Evolutionary conservation across 1,140 invertebrate genomes (phyloP), one percentile per base, ranked within the genome.

Genomic region (Mactra quadrangularis): DNA sequence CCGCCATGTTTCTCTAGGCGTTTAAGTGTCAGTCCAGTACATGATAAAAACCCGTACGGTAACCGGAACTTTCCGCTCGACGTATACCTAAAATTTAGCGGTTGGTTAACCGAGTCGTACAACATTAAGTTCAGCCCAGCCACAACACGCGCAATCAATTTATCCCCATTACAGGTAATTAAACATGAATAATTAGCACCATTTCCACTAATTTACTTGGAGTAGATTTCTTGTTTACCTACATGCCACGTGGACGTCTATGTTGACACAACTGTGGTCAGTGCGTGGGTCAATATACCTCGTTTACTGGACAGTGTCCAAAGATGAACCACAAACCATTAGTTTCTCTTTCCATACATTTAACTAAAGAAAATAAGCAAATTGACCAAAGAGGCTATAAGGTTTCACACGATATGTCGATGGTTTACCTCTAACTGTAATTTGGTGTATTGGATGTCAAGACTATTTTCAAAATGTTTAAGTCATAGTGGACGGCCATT

Each of bases 181-280:
- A 27, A 68, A 50, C 29, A 1, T 31, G 64, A 47, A 68, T 68
- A 68, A 68, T 68, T 68, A 68, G 47, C 64, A 68, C 64, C 64
- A 68, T 68, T 41, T 68, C 11, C 31, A 22, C 64, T 41, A 68
- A 68, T 68, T 68, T 52, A 41, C 33, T 17, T 4, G 15, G 45
- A 68, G 64, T 68, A 41, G 64, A 47, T 29, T n/a, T 33, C 27
- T 25, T 68, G 64, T 68, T 68, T 68, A 41, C 17, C 13, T 68
- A 68, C 45, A n/a, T 50, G 64, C 33, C 64, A 68, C 15, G 4
- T 29, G 17, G 41, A 25, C 13, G 64, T 1, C 19, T 17, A 15
- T 68, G 25, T 68, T 68, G 45, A 68, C 64, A 68, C 64, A 68
- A 68, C 38, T 68, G 64, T 68, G 64, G 64, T 68, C 19, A 1